phyloP scores from a whole-genome alignment of 2,113 vertebrate genomes.

The Seriola quinqueradiata region DNA sequence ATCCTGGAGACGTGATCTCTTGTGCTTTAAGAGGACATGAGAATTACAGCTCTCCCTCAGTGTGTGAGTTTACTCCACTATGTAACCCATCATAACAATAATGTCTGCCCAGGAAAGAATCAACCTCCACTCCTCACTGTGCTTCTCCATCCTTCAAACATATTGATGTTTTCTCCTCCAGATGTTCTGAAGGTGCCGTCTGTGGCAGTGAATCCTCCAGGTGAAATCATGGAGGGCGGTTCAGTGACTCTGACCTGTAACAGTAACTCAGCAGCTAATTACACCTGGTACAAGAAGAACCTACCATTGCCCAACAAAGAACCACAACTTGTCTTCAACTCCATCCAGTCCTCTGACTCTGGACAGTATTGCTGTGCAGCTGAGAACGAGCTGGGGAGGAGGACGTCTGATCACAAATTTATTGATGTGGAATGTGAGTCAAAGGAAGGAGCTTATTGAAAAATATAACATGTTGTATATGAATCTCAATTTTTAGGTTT shows the following conservation, averaged over 20 bases:
- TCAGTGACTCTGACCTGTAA: slow-evolving; percentile 22
- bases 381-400: slow-evolving; percentile 27
- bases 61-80: neutral
- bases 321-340: neutral
- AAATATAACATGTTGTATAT: too few relatives aligned
- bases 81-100: too few relatives aligned
- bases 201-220: neutral
- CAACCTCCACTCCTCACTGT: too few relatives aligned
- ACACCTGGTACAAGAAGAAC: slow-evolving; percentile 26
- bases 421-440: slow-evolving; percentile 58
- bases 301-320: neutral
- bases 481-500: too few relatives aligned
- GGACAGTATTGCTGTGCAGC: slow-evolving; percentile 45
- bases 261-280: neutral
- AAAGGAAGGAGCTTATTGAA: neutral
- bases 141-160: too few relatives aligned
- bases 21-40: neutral
- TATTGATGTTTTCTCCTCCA: too few relatives aligned
- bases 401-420: accelerated
- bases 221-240: neutral
- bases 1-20: neutral
- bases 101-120: too few relatives aligned
- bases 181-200: neutral
- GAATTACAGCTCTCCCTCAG: neutral
- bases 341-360: slow-evolving; percentile 37